Conservation (phyloP, 2,797 vertebrate genomes). For the Pterois miles region DNA sequence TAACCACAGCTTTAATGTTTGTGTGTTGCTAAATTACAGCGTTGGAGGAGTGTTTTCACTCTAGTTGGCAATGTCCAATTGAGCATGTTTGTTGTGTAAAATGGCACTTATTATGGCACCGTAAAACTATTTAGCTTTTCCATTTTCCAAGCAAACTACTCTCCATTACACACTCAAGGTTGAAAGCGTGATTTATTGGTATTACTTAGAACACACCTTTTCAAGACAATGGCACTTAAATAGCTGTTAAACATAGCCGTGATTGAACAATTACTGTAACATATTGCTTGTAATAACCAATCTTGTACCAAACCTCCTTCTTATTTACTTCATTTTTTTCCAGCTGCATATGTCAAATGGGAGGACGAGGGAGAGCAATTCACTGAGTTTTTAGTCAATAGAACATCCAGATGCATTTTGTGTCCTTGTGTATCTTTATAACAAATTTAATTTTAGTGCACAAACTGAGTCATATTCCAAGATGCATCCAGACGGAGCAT, state of each 20-base stretch:
- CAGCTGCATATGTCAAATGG: not conserved
- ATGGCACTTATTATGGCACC: not conserved
- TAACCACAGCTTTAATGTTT: constrained; percentile 1
- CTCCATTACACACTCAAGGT: not conserved
- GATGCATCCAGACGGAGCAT: not conserved
- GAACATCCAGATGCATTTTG: not conserved
- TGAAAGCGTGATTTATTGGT: constrained; percentile 5
- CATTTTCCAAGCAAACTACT: not conserved
- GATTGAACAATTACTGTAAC: constrained; percentile 3
- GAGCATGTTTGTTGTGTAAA: constrained; percentile 16
- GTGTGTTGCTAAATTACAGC: constrained; percentile 8
- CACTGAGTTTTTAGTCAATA: not conserved
- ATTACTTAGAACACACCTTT: constrained; percentile 8
- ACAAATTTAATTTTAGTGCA: not conserved
- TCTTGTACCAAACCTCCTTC: not conserved
- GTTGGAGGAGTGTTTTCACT: constrained; percentile 6
- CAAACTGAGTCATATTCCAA: not conserved
- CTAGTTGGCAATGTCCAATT: not conserved
- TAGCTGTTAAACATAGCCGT: not conserved
- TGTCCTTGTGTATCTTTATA: not conserved
- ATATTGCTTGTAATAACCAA: constrained; percentile 8
- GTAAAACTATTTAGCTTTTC: not conserved
- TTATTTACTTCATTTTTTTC: not conserved
- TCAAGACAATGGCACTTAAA: not conserved
- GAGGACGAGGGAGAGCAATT: not conserved